phyloP scores from a whole-genome alignment of 1,140 invertebrate species.

The Drosophila fuyamai region DNA sequence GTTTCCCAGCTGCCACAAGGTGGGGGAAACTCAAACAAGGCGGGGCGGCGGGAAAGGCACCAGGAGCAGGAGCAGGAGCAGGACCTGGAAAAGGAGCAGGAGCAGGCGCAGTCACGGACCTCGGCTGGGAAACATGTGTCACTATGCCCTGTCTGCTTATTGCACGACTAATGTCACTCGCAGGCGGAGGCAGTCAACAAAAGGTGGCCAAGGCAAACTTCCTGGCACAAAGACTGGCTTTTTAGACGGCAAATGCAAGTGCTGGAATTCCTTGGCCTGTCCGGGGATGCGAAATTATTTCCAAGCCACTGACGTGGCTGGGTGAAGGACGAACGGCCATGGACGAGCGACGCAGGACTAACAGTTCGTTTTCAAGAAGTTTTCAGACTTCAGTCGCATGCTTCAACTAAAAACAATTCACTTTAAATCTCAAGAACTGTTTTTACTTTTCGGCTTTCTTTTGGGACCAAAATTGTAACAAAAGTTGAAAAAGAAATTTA shows the following conservation, averaged over 20 bases:
- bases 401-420: slow-evolving; percentile 6
- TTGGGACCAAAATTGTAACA: no score
- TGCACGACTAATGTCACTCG: slow-evolving; percentile 82
- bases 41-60: background rate
- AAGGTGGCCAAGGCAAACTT: slow-evolving; percentile 74
- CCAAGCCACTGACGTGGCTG: slow-evolving; percentile 43
- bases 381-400: slow-evolving; percentile 3
- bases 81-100: slow-evolving; percentile 8
- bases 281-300: slow-evolving; percentile 76
- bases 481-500: no score
- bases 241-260: slow-evolving; percentile 69
- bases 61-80: slow-evolving; percentile 6
- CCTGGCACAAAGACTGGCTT: slow-evolving; percentile 63
- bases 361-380: slow-evolving; percentile 2
- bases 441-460: no score
- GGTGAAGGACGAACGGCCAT: slow-evolving; percentile 45
- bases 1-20: slow-evolving; percentile 16
- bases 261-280: slow-evolving; percentile 54
- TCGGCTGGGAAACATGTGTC: slow-evolving; percentile 77
- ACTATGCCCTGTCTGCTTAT: slow-evolving; percentile 79
- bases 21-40: slow-evolving; percentile 33
- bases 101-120: slow-evolving; percentile 45
- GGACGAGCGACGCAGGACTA: slow-evolving; percentile 2
- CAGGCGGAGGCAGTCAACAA: slow-evolving; percentile 68
- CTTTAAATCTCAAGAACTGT: background rate